Percentiles rank a stretch among this genome's conserved stretches.
Evolutionary conservation across 2,888 invertebrate genomes (phyloP).

Genomic region (Lasioglossum villosulum): DNA sequence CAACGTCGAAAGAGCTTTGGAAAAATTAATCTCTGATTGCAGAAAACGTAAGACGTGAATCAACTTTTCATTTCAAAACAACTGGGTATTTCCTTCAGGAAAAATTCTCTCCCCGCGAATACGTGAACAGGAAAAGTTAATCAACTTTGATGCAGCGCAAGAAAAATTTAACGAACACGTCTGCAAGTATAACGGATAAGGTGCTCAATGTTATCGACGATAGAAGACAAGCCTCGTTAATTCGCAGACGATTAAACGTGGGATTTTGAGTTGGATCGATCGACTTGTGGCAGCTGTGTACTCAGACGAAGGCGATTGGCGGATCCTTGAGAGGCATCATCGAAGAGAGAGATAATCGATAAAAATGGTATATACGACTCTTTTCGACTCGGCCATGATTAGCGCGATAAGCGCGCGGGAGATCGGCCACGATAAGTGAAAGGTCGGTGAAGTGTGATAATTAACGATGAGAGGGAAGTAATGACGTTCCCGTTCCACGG

Average conservation of each 20-base stretch:
- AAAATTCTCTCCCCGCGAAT: background rate
- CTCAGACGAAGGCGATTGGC: background rate
- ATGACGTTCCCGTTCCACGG: background rate
- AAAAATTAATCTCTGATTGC: background rate
- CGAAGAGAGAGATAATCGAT: constrained; percentile 16
- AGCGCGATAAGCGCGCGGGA: constrained; percentile 11
- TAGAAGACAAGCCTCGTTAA: background rate
- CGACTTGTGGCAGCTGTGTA: background rate
- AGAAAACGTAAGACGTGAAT: background rate
- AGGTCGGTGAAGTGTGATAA: constrained; percentile 17
- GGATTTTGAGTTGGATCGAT: background rate
- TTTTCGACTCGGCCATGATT: background rate
- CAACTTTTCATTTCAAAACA: background rate
- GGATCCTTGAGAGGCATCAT: constrained; percentile 6
- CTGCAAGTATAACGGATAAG: background rate
- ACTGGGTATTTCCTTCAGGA: background rate
- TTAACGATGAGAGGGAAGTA: constrained; percentile 5
- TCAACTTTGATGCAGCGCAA: too few relatives aligned
- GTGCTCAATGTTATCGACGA: background rate
- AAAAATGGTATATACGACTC: constrained; percentile 8
- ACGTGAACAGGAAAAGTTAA: too few relatives aligned
- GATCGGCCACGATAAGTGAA: constrained; percentile 29
- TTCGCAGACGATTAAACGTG: background rate
- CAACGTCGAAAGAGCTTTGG: background rate
- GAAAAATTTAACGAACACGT: background rate